Base-by-base conservation (phyloP, 2,113 vertebrate genomes). In the Cercopithecus mona region DNA sequence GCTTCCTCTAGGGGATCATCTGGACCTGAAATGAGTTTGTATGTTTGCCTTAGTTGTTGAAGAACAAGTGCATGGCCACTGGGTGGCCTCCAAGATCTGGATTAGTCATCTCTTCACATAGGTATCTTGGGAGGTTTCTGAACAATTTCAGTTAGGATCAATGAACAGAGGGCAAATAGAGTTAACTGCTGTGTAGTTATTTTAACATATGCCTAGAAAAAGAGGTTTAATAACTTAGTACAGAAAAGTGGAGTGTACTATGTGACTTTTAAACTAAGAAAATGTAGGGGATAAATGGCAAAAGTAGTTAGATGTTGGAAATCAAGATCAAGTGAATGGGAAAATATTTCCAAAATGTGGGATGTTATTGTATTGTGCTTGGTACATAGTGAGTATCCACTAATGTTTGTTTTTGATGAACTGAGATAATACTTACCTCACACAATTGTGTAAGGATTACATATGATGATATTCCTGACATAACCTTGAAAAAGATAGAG, bases 141-240 rank as follows among this genome's bases (percentile, higher is more conserved):
- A 81, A 64, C 14, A 70, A 48, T 10, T 79, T 61, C 59, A 43
- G 25, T 70, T 12, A 55, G 16, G 40, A 8, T 72, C 30, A 40
- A 12, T 7, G n/a, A 45, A 20, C 23, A 52, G 1, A 61, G 3
- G 5, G 4, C 6, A 66, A 38, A 57, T 16, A 68, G 16, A 45
- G 27, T 2, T 2, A 82, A 75, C 1, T 20, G 0, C 18, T 6
- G 4, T 50, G 10, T 25, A 55, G 23, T 1, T 17, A 14, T 55
- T 66, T 75, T 20, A 38, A 66, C 18, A 20, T 4, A 76, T 9
- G 57, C 14, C 45, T 20, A 66, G n/a, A 23, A 52, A 80, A 81
- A n/a, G 7, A 8, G 0, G 8, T 55, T 82, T n/a, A 45, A 82
- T 48, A 48, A 40, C 2, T 18, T 4, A 18, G 25, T 25, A n/a